Percentiles rank a stretch among this genome's conserved stretches.
phyloP scores from a whole-genome alignment of 2,888 invertebrate species.

The Cynaeus angustus region DNA sequence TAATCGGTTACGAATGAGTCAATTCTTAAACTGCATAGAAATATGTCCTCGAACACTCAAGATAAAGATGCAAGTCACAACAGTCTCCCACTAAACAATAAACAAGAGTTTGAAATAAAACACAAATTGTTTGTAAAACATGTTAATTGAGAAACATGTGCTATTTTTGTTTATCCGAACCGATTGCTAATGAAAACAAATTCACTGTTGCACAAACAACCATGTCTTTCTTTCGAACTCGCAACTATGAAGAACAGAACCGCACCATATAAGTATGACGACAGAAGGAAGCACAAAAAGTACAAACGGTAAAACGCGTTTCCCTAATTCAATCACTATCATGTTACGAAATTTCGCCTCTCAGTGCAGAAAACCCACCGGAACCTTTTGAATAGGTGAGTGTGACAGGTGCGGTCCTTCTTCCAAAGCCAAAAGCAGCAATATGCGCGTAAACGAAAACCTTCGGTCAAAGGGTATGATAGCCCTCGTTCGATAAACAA shows the following conservation, averaged over 20 bases:
- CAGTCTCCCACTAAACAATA: slow-evolving; percentile 3
- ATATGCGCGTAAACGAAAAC: slow-evolving; percentile 3
- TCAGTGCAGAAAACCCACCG: neutral
- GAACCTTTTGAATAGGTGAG: neutral
- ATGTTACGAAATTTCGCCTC: slow-evolving; percentile 13
- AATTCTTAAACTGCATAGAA: neutral
- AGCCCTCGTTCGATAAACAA: slow-evolving; percentile 6
- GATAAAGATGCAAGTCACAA: slow-evolving; percentile 8
- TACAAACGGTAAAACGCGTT: slow-evolving; percentile 13
- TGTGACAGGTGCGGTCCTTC: slow-evolving; percentile 5
- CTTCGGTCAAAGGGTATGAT: slow-evolving; percentile 18
- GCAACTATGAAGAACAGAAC: slow-evolving; percentile 1
- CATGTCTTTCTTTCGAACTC: neutral
- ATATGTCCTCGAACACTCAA: neutral
- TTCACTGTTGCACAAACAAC: slow-evolving; percentile 23
- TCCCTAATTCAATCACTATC: slow-evolving; percentile 26
- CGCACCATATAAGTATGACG: slow-evolving; percentile 5
- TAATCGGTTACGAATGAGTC: neutral
- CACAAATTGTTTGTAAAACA: slow-evolving; percentile 19
- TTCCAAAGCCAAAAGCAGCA: neutral
- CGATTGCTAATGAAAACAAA: slow-evolving; percentile 39
- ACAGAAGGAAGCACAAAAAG: slow-evolving; percentile 28
- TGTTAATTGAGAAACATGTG: slow-evolving; percentile 41
- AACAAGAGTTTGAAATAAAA: slow-evolving; percentile 20
- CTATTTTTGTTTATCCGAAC: slow-evolving; percentile 22